Evolutionary conservation across 1,140 invertebrate species (phyloP), one percentile per base, ranked within the genome.

Genomic region (Neodiprion virginianus): DNA sequence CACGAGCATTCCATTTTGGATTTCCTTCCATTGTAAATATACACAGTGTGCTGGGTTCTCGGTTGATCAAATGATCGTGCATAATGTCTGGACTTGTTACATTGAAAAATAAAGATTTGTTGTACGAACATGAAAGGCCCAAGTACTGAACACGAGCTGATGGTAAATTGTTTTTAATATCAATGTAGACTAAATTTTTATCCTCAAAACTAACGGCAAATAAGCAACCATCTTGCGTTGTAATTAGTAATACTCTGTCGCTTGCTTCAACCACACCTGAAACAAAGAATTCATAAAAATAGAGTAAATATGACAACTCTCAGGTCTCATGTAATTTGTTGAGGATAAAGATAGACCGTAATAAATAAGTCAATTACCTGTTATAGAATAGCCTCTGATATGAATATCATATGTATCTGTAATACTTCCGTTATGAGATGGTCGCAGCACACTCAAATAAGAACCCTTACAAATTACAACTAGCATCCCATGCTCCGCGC

Each of bases 41-140:
- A 10, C 80, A 74, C 14, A 88, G 53, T 53, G 68, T 80, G 9
- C 78, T 84, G 40, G 88, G 88, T 71, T 89, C 86, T 10, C 83
- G 81, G 53, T 79, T 74, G 1, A 84, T 75, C 47, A 89, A 75
- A 78, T 89, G 88, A 80, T 89, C 88, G 65, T 85, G 85, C 8
- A 77, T 77, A 10, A 65, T 69, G 73, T 79, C 82, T 8, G 88
- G 88, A 79, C 82, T 85, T 4, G 83, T 86, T 48, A 87, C 71
- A 40, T 82, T 83, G 7, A 79, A 28, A 61, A 87, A 82, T 17
- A 86, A 77, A 8, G 74, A 47, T 74, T 74, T 78, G 72, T 81
- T 88, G 40, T 53, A 74, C 1, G 87, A 88, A 77, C 77, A 72
- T 5, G 83, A 77, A 8, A 87, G 76, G 1, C 86, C 88, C 1